Percentiles rank a stretch among this genome's conserved stretches.
These are phyloP conservation scores for Chalcis sispes DNA, from an alignment of 2,888 invertebrate species.

Conservation along the genomic window DNA sequence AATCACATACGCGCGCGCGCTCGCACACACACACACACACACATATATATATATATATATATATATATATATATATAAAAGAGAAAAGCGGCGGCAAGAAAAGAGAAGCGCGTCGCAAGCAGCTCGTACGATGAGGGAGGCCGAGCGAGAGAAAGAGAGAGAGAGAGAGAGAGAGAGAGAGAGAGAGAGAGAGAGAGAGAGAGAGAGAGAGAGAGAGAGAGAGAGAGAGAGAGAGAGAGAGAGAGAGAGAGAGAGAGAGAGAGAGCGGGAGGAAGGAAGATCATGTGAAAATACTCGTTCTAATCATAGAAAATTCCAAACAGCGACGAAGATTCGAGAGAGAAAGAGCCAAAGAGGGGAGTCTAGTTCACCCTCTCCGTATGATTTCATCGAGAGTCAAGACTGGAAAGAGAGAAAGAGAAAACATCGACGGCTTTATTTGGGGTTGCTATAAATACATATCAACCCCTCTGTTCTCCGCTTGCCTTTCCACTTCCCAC, in stretches of 20 bases:
- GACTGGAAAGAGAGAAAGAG: slow-evolving; percentile 30
- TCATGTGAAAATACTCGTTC: slow-evolving; percentile 73
- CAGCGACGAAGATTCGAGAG: slow-evolving; percentile 49
- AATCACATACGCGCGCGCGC: neutral
- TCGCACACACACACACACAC: too few relatives aligned
- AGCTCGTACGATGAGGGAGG: slow-evolving; percentile 34
- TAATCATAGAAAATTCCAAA: slow-evolving; percentile 71
- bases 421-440: slow-evolving; percentile 56
- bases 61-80: slow-evolving; percentile 3
- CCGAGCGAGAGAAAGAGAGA: slow-evolving; percentile 18
- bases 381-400: slow-evolving; percentile 49
- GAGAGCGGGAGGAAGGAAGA: slow-evolving; percentile 28
- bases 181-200: slow-evolving; percentile 15
- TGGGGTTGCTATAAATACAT: slow-evolving; percentile 60
- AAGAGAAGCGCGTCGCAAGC: slow-evolving; percentile 18
- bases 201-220: too few relatives aligned
- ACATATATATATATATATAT: slow-evolving; percentile 6
- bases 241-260: too few relatives aligned
- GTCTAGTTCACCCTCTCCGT: slow-evolving; percentile 45
- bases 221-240: too few relatives aligned
- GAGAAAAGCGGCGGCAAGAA: neutral
- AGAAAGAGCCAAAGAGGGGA: slow-evolving; percentile 38
- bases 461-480: slow-evolving; percentile 57
- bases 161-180: slow-evolving; percentile 8
- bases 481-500: slow-evolving; percentile 57